Evolutionary conservation across 1,140 invertebrate species (phyloP).

Genomic region (Caenorhabditis inopinata): DNA sequence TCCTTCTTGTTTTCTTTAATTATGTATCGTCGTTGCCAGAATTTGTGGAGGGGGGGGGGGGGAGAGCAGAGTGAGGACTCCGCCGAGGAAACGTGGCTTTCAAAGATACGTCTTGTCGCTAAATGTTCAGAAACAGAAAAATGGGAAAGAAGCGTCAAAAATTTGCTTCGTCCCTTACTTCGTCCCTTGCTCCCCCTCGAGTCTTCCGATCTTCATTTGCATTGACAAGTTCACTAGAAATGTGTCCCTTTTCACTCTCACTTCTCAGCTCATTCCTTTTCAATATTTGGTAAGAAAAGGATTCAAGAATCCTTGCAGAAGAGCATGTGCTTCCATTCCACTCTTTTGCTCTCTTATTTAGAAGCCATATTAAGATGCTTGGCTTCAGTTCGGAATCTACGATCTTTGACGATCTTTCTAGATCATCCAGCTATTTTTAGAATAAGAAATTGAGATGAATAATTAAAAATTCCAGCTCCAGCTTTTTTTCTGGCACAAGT

Average conservation of each 20-base stretch:
- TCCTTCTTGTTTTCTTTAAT: conserved; percentile 28
- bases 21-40: conserved; percentile 28
- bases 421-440: too few relatives aligned
- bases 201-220: conserved; percentile 27
- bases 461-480: too few relatives aligned
- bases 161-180: background rate
- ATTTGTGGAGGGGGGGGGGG: background rate
- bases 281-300: too few relatives aligned
- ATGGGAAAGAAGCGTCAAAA: conserved; percentile 24
- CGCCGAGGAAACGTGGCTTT: background rate
- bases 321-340: background rate
- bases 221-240: conserved; percentile 20
- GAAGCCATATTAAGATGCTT: too few relatives aligned
- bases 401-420: too few relatives aligned
- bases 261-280: background rate
- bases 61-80: background rate
- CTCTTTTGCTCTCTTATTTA: too few relatives aligned
- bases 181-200: background rate
- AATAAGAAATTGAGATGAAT: too few relatives aligned
- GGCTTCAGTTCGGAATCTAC: too few relatives aligned
- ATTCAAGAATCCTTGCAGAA: too few relatives aligned
- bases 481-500: too few relatives aligned
- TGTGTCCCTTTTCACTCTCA: background rate
- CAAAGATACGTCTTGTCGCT: background rate
- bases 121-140: conserved; percentile 20